phyloP scores from a whole-genome alignment of 2,888 invertebrate genomes.

The Maniola hyperantus region DNA sequence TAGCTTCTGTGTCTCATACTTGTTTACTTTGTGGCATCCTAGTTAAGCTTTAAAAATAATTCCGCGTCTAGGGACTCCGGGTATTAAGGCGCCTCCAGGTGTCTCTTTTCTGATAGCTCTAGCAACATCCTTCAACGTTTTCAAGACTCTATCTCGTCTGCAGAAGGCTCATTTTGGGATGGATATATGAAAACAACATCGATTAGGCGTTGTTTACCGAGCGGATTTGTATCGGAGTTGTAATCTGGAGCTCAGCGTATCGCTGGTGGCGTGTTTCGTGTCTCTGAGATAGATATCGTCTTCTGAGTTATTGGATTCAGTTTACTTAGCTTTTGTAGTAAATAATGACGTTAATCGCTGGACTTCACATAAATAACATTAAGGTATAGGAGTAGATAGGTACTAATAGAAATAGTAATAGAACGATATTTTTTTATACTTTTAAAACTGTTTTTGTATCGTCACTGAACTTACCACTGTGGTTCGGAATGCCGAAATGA shows the following conservation, averaged over 20 bases:
- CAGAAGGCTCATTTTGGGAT: conserved; percentile 44
- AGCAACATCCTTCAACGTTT: conserved; percentile 39
- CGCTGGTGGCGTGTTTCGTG: conserved; percentile 36
- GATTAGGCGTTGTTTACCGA: conserved; percentile 63
- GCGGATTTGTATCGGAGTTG: conserved; percentile 63
- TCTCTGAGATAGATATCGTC: conserved; percentile 30
- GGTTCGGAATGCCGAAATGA: too few species aligned
- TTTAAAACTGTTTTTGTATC: too few species aligned
- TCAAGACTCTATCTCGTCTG: conserved; percentile 17
- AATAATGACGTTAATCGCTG: not conserved
- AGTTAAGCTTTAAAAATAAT: conserved; percentile 65
- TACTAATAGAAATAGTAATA: too few species aligned
- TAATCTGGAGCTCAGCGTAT: conserved; percentile 55
- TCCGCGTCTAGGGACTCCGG: conserved; percentile 44
- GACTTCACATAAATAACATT: too few species aligned
- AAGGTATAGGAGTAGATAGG: too few species aligned
- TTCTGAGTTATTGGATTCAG: conserved; percentile 25
- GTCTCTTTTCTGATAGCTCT: conserved; percentile 51
- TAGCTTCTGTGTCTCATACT: conserved; percentile 29
- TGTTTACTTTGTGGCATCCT: conserved; percentile 53
- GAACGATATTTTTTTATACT: too few species aligned
- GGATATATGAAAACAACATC: conserved; percentile 49
- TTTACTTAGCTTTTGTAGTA: conserved; percentile 7
- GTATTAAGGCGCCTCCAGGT: conserved; percentile 63
- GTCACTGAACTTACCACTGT: too few species aligned